These are phyloP conservation scores for Ametastegia equiseti DNA, from an alignment of 2,888 invertebrate genomes.

Conservation along the genomic window DNA sequence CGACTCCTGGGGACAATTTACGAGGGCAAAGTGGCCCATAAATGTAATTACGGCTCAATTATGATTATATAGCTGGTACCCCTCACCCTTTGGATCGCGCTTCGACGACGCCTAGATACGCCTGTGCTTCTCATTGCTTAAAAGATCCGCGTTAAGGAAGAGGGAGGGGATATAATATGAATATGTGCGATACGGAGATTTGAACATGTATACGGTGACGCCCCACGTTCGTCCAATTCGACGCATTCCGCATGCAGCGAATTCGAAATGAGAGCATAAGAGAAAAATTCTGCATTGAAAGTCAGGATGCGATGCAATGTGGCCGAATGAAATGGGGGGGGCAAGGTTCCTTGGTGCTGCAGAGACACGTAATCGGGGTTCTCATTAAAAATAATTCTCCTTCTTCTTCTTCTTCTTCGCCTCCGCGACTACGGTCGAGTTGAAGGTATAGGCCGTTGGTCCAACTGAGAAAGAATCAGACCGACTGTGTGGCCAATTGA, in stretches of 20 bases:
- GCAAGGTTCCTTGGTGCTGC: neutral
- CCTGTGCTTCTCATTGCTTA: neutral
- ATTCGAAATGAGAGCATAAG: neutral
- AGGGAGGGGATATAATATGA: neutral
- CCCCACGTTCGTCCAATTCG: too few relatives aligned
- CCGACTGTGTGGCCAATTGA: conserved; percentile 61
- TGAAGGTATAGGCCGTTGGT: conserved; percentile 56
- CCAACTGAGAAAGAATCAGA: conserved; percentile 9
- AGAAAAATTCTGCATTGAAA: neutral
- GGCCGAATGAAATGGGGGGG: neutral
- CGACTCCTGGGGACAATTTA: conserved; percentile 71
- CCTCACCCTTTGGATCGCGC: neutral
- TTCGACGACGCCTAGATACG: neutral
- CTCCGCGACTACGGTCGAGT: conserved; percentile 54
- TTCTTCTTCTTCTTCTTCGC: conserved; percentile 59
- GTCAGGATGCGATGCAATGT: neutral
- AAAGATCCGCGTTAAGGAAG: too few relatives aligned
- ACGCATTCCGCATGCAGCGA: neutral
- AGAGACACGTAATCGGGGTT: conserved; percentile 46
- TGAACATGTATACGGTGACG: neutral
- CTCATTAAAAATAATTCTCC: conserved; percentile 66
- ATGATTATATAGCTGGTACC: conserved; percentile 72
- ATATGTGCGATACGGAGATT: neutral
- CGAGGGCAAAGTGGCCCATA: conserved; percentile 73
- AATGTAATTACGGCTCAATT: conserved; percentile 73